Evolutionary conservation across 2,888 invertebrate species (phyloP).

Genomic region (Timema cristinae): DNA sequence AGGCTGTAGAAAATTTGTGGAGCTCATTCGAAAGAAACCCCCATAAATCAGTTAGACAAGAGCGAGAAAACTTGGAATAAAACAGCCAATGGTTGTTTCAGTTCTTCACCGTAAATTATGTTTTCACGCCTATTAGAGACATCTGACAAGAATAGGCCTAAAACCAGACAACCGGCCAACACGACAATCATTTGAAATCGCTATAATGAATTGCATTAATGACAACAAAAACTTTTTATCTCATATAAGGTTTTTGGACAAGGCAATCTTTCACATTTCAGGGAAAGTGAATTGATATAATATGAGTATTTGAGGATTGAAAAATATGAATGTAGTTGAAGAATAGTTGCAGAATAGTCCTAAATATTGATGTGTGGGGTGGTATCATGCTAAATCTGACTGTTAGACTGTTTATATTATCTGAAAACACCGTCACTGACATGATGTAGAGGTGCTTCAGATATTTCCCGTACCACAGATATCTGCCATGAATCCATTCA

Average conservation of each 20-base stretch:
- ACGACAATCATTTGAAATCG: not conserved
- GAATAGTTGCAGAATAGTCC: not conserved
- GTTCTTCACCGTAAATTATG: too few relatives aligned
- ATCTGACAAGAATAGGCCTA: too few relatives aligned
- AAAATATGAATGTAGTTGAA: not conserved
- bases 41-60: too few relatives aligned
- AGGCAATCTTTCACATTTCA: not conserved
- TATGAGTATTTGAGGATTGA: not conserved
- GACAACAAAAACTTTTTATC: constrained; percentile 6
- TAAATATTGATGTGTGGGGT: not conserved
- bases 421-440: too few relatives aligned
- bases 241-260: not conserved
- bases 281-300: not conserved
- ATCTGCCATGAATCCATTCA: too few relatives aligned
- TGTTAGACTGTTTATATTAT: not conserved
- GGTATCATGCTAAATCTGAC: not conserved
- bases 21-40: too few relatives aligned
- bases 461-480: too few relatives aligned
- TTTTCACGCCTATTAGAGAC: too few relatives aligned
- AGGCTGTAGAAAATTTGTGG: too few relatives aligned
- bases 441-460: too few relatives aligned
- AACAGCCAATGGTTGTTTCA: too few relatives aligned
- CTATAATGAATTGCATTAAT: not conserved
- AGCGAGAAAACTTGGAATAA: too few relatives aligned
- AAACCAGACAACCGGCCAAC: not conserved